Base-by-base conservation (phyloP, 1,140 invertebrate species). In the Trypoxylus dichotomus region DNA sequence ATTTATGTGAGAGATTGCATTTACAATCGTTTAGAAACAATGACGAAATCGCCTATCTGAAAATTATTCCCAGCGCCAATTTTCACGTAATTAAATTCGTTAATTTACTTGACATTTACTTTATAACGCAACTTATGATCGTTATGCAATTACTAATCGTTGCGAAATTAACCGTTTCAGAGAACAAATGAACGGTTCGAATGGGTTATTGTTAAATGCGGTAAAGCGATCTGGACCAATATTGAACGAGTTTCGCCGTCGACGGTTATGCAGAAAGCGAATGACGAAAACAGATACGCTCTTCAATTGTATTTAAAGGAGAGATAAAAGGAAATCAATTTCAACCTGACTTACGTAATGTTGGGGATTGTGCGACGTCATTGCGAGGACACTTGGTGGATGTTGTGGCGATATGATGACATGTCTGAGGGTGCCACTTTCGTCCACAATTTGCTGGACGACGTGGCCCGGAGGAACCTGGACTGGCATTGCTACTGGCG, bases 401-500 rank as follows among this genome's bases (percentile, higher is more conserved):
- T 89, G 89, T 84, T 94, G 92, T 74, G 93, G 91, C 11, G 93
- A 93, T 76, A 96, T 89, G 81, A 97, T 93, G 81, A 96, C 94
- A 86, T 96, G 95, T 47, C 94, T 90, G 80, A 97, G 89, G 76
- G 94, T 93, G 75, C 94, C 94, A 85, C 90, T 93, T 86, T 97
- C 95, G 87, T 97, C 95, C 79, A 97, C 91, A 82, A 97, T 95
- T 85, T 95, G 95, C 86, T 95, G 94, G 80, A 97, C 92, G 86
- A 97, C 91, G 88, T 93, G 95, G 84, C 95, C 95, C 47, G 93
- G 94, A 32, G 95, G 95, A 79, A 96, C 94, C 87, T 95, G 94
- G 84, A 97, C 94, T 74, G 94, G 95, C 90, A 96, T 93, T 47
- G 94, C 92, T 80, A 93, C 90, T 37, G 93, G 92, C 74, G 93